These are phyloP conservation scores for Andrena hattorfiana DNA, from an alignment of 2,888 invertebrate species.

Conservation along the genomic window DNA sequence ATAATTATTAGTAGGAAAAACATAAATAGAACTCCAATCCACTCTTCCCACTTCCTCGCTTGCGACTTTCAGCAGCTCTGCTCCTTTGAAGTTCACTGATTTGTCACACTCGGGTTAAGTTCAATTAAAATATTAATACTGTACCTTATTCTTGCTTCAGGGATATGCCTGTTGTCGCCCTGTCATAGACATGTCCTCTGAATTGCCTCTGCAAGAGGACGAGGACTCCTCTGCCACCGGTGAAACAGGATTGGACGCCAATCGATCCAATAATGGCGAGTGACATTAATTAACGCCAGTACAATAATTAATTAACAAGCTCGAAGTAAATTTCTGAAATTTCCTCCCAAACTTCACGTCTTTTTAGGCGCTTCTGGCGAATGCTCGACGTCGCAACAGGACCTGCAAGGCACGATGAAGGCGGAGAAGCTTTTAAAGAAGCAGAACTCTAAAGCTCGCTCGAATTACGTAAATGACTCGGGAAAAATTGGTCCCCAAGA, in stretches of 20 bases:
- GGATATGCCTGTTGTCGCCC: conserved; percentile 81
- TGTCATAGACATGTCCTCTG: conserved; percentile 79
- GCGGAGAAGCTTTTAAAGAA: conserved; percentile 18
- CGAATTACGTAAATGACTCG: conserved; percentile 63
- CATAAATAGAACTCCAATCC: not conserved
- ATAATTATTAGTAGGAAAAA: not conserved
- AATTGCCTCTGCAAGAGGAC: conserved; percentile 87
- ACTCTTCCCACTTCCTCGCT: no score
- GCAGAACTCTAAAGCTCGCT: conserved; percentile 39
- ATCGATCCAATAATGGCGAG: conserved; percentile 59
- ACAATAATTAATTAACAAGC: not conserved
- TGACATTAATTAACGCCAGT: conserved; percentile 10
- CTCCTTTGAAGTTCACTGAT: no score
- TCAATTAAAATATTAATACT: no score
- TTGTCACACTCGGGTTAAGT: no score
- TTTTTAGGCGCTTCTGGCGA: conserved; percentile 56
- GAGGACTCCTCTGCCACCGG: conserved; percentile 80
- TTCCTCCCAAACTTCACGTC: not conserved
- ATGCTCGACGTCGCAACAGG: conserved; percentile 50
- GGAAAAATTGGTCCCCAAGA: conserved; percentile 57
- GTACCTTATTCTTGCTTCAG: conserved; percentile 59
- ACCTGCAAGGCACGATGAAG: conserved; percentile 45
- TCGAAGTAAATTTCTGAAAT: not conserved
- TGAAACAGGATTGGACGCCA: conserved; percentile 76
- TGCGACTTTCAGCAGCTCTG: no score